Evolutionary conservation across 2,113 vertebrate species (phyloP), one percentile per base, ranked within the genome.

Genomic region (Elephantulus edwardii): DNA sequence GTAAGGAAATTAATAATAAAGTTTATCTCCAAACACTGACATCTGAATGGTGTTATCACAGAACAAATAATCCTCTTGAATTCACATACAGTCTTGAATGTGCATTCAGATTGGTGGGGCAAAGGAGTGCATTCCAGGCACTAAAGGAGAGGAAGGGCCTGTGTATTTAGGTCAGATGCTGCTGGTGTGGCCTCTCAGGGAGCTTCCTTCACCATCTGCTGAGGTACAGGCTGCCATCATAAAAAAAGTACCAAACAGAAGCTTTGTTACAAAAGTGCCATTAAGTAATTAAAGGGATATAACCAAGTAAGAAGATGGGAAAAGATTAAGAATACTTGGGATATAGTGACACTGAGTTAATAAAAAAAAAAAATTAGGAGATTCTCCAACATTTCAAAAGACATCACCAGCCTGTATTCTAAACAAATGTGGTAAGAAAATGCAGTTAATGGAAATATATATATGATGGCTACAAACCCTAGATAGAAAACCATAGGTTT

Each of bases 371-470:
- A 90, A 80, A n/a, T n/a, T n/a, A n/a, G n/a, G n/a, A n/a, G 28
- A 62, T 52, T 66, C 30, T 76, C 17, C 35, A 94, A 91, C 30
- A 86, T 72, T 89, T 68, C n/a, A 83, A 64, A 88, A 89, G 30
- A 89, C 91, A 83, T 81, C 26, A 71, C 28, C 26, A 86, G 9
- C 7, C 35, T 80, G 14, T 42, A 11, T 84, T 83, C 60, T 86
- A 72, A 92, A 64, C 56, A 70, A 8, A 33, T 87, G 2, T 88
- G 62, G 84, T 72, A 56, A 20, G 54, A 82, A 87, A 66, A 91
- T 8, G 82, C 93, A 78, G 3, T 19, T 66, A 22, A 3, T 24
- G 12, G 56, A 88, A 87, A 19, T n/a, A n/a, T n/a, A n/a, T n/a
- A 88, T 48, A 58, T 11, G 2, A 14, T 93, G 19, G 52, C 42